Evolutionary conservation across 1,140 invertebrate species (phyloP).

Genomic region (Drosophila melanica): DNA sequence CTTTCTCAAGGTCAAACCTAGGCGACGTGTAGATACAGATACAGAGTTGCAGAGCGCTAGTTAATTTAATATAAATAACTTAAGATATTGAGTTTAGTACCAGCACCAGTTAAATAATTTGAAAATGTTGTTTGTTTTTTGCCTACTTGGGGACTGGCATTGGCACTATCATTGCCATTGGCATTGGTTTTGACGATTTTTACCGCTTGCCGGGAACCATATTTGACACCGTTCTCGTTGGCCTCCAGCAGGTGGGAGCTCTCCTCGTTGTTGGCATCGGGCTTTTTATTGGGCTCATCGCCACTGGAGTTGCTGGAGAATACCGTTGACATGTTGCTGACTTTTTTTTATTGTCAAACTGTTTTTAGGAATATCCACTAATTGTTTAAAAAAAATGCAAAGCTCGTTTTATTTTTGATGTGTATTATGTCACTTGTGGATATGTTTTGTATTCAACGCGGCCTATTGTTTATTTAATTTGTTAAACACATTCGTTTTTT

Average conservation of each 20-base stretch:
- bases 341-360: slow-evolving; percentile 9
- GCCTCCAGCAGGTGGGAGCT: slow-evolving; percentile 81
- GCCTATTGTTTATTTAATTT: slow-evolving; percentile 1
- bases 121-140: slow-evolving; percentile 4
- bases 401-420: slow-evolving; percentile 28
- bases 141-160: slow-evolving; percentile 64
- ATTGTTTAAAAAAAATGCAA: slow-evolving; percentile 56
- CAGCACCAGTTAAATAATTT: slow-evolving; percentile 43
- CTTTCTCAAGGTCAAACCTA: slow-evolving; percentile 55
- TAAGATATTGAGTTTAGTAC: slow-evolving; percentile 32
- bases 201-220: slow-evolving; percentile 79
- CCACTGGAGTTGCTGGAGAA: slow-evolving; percentile 66
- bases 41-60: neutral
- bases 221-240: slow-evolving; percentile 73
- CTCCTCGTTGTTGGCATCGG: slow-evolving; percentile 68
- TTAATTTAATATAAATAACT: slow-evolving; percentile 3
- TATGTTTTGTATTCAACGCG: slow-evolving; percentile 56
- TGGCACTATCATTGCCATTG: slow-evolving; percentile 47
- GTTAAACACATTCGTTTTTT: slow-evolving; percentile 24
- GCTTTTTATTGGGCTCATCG: slow-evolving; percentile 53
- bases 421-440: slow-evolving; percentile 55
- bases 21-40: neutral
- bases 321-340: slow-evolving; percentile 65
- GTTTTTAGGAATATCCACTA: slow-evolving; percentile 1
- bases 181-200: slow-evolving; percentile 65